phyloP scores from a whole-genome alignment of 1,140 invertebrate genomes.

The Drosophila setifemur region DNA sequence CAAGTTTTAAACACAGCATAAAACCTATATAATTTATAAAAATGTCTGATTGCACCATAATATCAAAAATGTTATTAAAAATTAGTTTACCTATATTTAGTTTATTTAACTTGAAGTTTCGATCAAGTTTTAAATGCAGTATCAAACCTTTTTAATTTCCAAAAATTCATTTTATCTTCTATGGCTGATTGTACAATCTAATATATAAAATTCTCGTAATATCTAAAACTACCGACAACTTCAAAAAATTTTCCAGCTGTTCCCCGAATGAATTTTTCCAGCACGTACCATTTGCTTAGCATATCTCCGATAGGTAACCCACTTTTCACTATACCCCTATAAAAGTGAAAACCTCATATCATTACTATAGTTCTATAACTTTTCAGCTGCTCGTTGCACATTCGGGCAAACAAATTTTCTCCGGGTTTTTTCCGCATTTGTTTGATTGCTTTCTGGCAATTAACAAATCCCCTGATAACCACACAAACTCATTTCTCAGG shows the following conservation, averaged over 20 bases:
- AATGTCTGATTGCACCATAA: too few relatives aligned
- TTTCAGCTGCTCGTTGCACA: conserved; percentile 51
- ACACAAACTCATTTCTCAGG: conserved; percentile 24
- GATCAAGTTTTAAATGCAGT: too few relatives aligned
- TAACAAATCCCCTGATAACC: conserved; percentile 52
- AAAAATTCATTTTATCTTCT: too few relatives aligned
- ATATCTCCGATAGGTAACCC: conserved; percentile 28
- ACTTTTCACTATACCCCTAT: background rate
- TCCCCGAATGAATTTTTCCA: conserved; percentile 43
- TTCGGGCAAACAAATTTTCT: conserved; percentile 26
- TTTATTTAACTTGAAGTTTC: too few relatives aligned
- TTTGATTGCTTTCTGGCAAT: conserved; percentile 37
- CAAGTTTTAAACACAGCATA: too few relatives aligned
- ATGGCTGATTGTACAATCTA: too few relatives aligned
- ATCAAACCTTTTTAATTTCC: too few relatives aligned
- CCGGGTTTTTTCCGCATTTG: background rate
- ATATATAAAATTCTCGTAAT: too few relatives aligned
- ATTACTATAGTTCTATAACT: background rate
- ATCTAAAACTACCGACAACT: too few relatives aligned
- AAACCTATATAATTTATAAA: too few relatives aligned
- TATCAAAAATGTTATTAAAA: too few relatives aligned
- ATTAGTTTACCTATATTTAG: too few relatives aligned
- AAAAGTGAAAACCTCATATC: conserved; percentile 10
- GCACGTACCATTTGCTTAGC: conserved; percentile 24
- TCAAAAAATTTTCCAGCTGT: conserved; percentile 47